These are phyloP conservation scores for Enteromius thamalakanensis DNA, from an alignment of 2,797 vertebrate species.

Conservation along the genomic window DNA sequence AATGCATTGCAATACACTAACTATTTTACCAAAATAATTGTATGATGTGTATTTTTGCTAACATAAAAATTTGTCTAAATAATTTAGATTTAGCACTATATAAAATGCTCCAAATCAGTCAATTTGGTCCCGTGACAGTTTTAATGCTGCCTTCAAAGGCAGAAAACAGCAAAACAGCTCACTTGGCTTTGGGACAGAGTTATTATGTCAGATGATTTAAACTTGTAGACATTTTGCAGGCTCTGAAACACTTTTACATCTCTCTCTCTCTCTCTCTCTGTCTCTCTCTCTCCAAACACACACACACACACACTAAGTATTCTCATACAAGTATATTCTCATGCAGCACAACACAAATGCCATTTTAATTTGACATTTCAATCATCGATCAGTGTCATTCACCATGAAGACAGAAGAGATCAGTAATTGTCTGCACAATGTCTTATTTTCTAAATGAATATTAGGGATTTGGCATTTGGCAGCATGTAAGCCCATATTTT, in stretches of 20 bases:
- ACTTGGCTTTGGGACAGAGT: not conserved
- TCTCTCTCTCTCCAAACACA: no score
- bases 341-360: slow-evolving; percentile 24
- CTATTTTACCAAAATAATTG: not conserved
- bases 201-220: slow-evolving; percentile 11
- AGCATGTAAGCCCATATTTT: slow-evolving; percentile 14
- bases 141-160: slow-evolving; percentile 1
- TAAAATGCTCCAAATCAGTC: not conserved
- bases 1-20: not conserved
- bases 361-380: slow-evolving; percentile 36
- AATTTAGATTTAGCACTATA: not conserved
- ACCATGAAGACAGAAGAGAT: not conserved
- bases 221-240: not conserved
- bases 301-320: no score
- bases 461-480: not conserved
- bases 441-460: slow-evolving; percentile 22
- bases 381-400: slow-evolving; percentile 25
- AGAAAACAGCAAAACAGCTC: not conserved
- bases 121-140: not conserved
- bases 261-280: not conserved
- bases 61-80: not conserved
- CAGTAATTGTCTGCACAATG: not conserved
- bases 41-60: not conserved
- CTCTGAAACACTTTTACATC: not conserved
- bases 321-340: slow-evolving; percentile 3